phyloP scores from a whole-genome alignment of 2,888 invertebrate species.

The Campoplex nolae region DNA sequence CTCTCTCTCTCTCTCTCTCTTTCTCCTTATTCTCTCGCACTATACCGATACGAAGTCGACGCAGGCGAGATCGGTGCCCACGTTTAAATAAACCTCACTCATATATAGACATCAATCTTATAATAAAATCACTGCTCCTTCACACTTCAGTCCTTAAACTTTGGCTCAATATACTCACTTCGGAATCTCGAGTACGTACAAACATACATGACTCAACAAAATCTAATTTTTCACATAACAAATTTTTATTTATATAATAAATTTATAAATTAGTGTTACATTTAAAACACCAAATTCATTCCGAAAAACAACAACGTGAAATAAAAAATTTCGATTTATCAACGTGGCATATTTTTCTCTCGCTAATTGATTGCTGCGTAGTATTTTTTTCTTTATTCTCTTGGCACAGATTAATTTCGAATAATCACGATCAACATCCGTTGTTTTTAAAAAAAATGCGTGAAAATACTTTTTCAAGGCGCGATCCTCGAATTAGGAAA shows the following conservation, averaged over 20 bases:
- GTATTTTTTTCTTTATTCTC: background rate
- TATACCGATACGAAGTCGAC: conserved; percentile 20
- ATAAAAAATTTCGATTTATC: too few relatives aligned
- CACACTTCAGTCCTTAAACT: conserved; percentile 8
- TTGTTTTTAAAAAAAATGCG: background rate
- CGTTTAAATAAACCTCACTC: conserved; percentile 26
- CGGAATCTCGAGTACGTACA: background rate
- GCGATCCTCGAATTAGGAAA: background rate
- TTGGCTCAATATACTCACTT: conserved; percentile 42
- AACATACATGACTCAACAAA: too few relatives aligned
- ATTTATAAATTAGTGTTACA: background rate
- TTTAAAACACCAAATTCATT: background rate
- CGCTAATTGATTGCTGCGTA: background rate
- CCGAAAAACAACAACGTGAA: too few relatives aligned
- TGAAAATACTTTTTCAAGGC: background rate
- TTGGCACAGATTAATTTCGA: background rate
- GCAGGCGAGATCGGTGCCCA: conserved; percentile 1
- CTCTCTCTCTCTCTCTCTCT: conserved; percentile 69
- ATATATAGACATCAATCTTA: conserved; percentile 27
- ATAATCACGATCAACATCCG: background rate
- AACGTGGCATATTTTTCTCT: background rate
- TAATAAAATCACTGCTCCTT: conserved; percentile 13
- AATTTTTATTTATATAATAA: too few relatives aligned
- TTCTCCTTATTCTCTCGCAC: conserved; percentile 39
- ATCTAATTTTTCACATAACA: background rate